Percentiles rank a stretch among this genome's conserved stretches.
Conservation (phyloP, 2,888 invertebrate genomes). For the Ferdinandea cuprea region DNA sequence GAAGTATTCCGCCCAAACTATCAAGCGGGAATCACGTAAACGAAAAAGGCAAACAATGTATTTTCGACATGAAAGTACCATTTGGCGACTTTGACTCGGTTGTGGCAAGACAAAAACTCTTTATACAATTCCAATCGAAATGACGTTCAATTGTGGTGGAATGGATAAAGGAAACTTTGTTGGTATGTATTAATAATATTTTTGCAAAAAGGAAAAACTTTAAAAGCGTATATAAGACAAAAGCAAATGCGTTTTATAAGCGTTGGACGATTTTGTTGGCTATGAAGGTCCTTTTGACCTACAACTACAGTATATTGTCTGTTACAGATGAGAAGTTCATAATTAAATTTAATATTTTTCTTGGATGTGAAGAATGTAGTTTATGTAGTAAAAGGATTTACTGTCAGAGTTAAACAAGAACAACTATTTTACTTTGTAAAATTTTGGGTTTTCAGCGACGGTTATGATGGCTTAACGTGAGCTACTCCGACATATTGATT, state of each 20-base stretch:
- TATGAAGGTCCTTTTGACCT: too few relatives aligned
- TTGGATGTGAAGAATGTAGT: too few relatives aligned
- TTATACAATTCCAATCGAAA: constrained; percentile 23
- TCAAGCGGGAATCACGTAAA: constrained; percentile 50
- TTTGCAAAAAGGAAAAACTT: neutral
- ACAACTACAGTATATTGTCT: too few relatives aligned
- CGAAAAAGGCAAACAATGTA: constrained; percentile 62
- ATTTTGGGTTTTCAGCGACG: too few relatives aligned
- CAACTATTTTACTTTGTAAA: too few relatives aligned
- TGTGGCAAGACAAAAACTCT: constrained; percentile 37
- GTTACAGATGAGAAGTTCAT: too few relatives aligned
- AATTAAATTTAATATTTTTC: too few relatives aligned
- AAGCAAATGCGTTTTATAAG: neutral
- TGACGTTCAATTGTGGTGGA: constrained; percentile 29
- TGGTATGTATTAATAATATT: neutral
- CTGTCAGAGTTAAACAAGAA: too few relatives aligned
- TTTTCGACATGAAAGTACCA: constrained; percentile 56
- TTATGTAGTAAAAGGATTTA: too few relatives aligned
- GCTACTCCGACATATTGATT: too few relatives aligned
- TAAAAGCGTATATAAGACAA: neutral
- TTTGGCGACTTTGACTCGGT: constrained; percentile 48
- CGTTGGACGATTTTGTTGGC: too few relatives aligned
- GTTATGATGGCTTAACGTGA: too few relatives aligned
- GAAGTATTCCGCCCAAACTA: constrained; percentile 1
- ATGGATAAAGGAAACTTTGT: neutral